Evolutionary conservation across 2,888 invertebrate genomes (phyloP).

Genomic region (Xestia sexstrigata): DNA sequence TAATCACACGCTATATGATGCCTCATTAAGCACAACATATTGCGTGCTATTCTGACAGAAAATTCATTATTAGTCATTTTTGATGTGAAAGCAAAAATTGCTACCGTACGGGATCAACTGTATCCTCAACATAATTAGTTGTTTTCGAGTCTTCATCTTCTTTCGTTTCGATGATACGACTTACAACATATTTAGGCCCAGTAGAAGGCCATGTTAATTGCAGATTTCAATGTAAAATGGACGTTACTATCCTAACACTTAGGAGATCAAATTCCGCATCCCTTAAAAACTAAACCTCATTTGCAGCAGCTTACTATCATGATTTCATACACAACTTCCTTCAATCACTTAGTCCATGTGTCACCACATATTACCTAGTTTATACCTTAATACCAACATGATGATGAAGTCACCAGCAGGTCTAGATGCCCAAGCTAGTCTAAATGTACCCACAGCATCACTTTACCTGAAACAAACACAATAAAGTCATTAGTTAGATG

Average conservation of each 20-base stretch:
- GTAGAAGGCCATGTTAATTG: background rate
- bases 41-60: background rate
- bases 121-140: background rate
- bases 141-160: background rate
- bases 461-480: slow-evolving; percentile 65
- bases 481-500: slow-evolving; percentile 51
- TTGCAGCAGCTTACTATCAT: background rate
- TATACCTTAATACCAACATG: slow-evolving; percentile 31
- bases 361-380: slow-evolving; percentile 32
- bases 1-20: too few relatives aligned
- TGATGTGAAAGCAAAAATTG: background rate
- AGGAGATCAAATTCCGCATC: background rate
- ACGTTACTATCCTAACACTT: background rate
- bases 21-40: background rate
- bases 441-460: slow-evolving; percentile 47
- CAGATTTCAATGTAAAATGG: background rate
- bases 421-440: slow-evolving; percentile 15
- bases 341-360: background rate
- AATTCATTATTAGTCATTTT: background rate
- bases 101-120: too few relatives aligned
- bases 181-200: background rate
- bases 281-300: background rate
- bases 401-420: slow-evolving; percentile 52
- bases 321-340: background rate
- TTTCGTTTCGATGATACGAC: background rate